These are phyloP conservation scores for Entelurus aequoreus DNA, from an alignment of 2,113 vertebrate genomes.

Conservation along the genomic window DNA sequence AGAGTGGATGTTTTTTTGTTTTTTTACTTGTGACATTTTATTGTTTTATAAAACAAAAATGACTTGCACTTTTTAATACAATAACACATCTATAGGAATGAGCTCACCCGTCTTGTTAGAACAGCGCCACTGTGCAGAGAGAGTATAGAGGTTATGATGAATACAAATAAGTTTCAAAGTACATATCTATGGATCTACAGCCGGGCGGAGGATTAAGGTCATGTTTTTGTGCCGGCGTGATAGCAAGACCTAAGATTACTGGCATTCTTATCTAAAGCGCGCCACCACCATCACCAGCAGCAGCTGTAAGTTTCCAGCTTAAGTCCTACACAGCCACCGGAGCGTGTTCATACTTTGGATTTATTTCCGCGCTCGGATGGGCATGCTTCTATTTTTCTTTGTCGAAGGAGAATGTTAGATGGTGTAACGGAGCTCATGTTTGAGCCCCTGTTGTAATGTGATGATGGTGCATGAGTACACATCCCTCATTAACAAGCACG, in stretches of 20 bases:
- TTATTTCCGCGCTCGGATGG: background rate
- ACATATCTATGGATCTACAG: conserved; percentile 7
- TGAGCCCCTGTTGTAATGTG: too few species aligned
- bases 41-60: too few species aligned
- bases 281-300: conserved; percentile 14
- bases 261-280: conserved; percentile 62
- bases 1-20: too few species aligned
- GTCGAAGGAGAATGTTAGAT: background rate
- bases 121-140: background rate
- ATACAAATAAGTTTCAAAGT: conserved; percentile 42
- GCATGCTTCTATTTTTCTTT: background rate
- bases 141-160: conserved; percentile 12
- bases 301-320: conserved; percentile 1
- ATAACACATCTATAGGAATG: too few species aligned
- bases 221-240: conserved; percentile 53
- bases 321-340: background rate
- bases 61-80: too few species aligned
- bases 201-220: conserved; percentile 57
- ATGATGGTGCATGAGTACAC: too few species aligned
- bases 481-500: too few species aligned
- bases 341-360: background rate
- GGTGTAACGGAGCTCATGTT: too few species aligned
- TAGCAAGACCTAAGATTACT: conserved; percentile 60
- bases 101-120: background rate
- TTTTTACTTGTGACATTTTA: too few species aligned